phyloP scores from a whole-genome alignment of 2,797 vertebrate species.

The Catostomus latipinnis region DNA sequence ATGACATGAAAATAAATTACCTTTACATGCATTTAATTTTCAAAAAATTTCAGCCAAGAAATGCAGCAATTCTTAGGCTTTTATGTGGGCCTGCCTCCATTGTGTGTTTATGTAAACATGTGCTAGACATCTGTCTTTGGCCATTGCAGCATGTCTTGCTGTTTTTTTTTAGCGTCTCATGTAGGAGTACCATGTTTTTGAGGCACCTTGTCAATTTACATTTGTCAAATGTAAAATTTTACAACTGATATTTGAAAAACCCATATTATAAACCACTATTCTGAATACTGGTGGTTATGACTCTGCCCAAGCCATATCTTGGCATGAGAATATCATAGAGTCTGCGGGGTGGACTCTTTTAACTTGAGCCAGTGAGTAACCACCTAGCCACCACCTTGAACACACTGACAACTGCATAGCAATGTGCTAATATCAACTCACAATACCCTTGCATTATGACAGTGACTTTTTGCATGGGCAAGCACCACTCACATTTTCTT shows the following conservation, averaged over 20 bases:
- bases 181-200: too few species aligned
- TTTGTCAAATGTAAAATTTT: too few species aligned
- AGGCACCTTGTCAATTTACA: too few species aligned
- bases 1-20: conserved; percentile 14
- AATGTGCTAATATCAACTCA: background rate
- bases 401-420: background rate
- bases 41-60: conserved; percentile 17
- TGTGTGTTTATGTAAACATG: too few species aligned
- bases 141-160: too few species aligned
- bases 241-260: too few species aligned
- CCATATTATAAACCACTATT: too few species aligned
- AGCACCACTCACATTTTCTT: background rate
- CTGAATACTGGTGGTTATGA: too few species aligned
- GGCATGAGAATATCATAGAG: too few species aligned
- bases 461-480: background rate
- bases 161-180: too few species aligned
- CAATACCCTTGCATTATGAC: background rate
- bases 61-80: background rate
- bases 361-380: background rate
- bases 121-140: too few species aligned
- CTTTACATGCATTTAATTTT: conserved; percentile 29
- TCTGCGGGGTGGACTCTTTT: background rate
- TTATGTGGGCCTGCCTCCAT: conserved; percentile 1
- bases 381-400: background rate
- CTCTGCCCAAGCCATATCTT: too few species aligned